phyloP scores from a whole-genome alignment of 1,140 invertebrate genomes.

The Cyphomyrmex costatus region DNA sequence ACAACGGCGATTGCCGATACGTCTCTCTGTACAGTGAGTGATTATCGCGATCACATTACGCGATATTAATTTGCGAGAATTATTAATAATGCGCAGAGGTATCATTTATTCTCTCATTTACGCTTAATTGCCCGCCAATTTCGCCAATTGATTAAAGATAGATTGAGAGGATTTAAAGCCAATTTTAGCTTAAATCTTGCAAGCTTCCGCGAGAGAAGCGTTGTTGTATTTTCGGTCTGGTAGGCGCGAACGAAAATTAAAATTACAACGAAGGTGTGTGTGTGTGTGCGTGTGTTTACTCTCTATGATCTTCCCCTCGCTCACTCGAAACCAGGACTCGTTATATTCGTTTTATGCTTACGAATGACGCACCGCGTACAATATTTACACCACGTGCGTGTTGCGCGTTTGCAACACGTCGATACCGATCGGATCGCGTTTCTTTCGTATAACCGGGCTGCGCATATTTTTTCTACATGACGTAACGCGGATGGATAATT shows the following conservation, averaged over 20 bases:
- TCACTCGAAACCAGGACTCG: not conserved
- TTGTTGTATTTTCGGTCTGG: constrained; percentile 9
- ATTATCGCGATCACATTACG: constrained; percentile 39
- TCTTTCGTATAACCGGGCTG: constrained; percentile 22
- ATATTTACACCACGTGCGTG: constrained; percentile 44
- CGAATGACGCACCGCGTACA: not conserved
- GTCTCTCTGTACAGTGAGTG: not conserved
- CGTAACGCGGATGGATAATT: constrained; percentile 52
- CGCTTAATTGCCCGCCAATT: constrained; percentile 19
- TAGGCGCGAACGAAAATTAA: not conserved
- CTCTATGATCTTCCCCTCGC: not conserved
- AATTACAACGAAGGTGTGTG: constrained; percentile 37
- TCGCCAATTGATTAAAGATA: constrained; percentile 27
- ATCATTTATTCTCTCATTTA: constrained; percentile 57
- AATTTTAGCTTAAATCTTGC: constrained; percentile 31
- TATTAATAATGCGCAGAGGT: constrained; percentile 28
- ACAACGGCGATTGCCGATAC: not conserved
- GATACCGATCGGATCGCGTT: constrained; percentile 37
- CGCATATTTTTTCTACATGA: constrained; percentile 54
- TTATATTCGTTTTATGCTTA: constrained; percentile 40
- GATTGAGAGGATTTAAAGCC: constrained; percentile 27
- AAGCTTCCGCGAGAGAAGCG: not conserved
- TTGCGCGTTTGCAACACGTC: constrained; percentile 1
- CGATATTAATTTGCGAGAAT: constrained; percentile 48
- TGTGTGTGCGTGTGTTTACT: not conserved